Conservation (phyloP, 1,140 invertebrate species). For the honey bee (Apis mellifera) region Amel_HAv3.1 CM009935.2:1782501-1783000, state of each 20-base stretch:
- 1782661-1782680: not conserved
- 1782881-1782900: not conserved
- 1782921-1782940: not conserved
- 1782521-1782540: not conserved
- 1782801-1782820: conserved; percentile 49
- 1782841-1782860: not conserved
- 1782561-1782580: conserved; percentile 2
- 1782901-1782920: not conserved
- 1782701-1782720: conserved; percentile 12
- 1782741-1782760: not conserved
- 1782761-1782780: conserved; percentile 32
- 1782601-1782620: not conserved
- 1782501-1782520: no score
- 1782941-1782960: no score
- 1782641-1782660: not conserved
- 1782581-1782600: not conserved
- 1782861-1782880: not conserved
- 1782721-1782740: not conserved
- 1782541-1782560: not conserved
- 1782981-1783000: no score
- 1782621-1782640: not conserved
- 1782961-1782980: not conserved
- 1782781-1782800: conserved; percentile 25
- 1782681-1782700: not conserved
- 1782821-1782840: conserved; percentile 51